Percentiles rank a stretch among this genome's conserved stretches.
phyloP scores from a whole-genome alignment of 2,888 invertebrate species.

The Quadroppia sp. region DNA sequence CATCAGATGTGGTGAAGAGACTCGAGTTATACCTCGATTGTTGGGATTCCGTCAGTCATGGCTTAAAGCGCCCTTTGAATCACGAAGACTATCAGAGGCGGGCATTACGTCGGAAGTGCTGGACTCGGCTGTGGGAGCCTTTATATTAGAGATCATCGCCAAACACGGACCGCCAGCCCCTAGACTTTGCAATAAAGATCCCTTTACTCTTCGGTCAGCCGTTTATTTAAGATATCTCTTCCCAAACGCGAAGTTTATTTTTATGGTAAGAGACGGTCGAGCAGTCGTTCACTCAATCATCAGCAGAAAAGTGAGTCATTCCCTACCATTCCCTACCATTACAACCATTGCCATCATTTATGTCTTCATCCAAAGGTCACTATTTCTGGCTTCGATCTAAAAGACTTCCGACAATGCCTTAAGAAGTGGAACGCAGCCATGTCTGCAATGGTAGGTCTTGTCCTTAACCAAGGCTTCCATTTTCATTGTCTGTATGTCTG shows the following conservation, averaged over 20 bases:
- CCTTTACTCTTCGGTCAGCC: constrained; percentile 94
- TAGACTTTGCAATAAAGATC: constrained; percentile 97
- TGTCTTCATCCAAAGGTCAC: constrained; percentile 59
- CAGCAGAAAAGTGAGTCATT: constrained; percentile 69
- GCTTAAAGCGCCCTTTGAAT: constrained; percentile 89
- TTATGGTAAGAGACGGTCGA: constrained; percentile 96
- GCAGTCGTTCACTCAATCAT: constrained; percentile 99
- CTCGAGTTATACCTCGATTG: constrained; percentile 90
- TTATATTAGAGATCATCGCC: constrained; percentile 88
- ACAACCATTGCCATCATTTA: constrained; percentile 6
- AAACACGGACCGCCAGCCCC: constrained; percentile 93
- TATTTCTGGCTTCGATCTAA: constrained; percentile 90
- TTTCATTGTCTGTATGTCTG: background rate
- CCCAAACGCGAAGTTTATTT: constrained; percentile 94
- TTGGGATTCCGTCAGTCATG: constrained; percentile 92
- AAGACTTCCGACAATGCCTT: constrained; percentile 88
- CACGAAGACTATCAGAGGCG: constrained; percentile 81
- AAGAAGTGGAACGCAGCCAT: constrained; percentile 95
- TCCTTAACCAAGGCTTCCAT: background rate
- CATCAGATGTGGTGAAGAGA: constrained; percentile 95
- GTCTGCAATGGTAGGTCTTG: constrained; percentile 66
- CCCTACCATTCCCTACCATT: background rate
- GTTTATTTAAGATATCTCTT: constrained; percentile 89
- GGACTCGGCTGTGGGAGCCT: constrained; percentile 92
- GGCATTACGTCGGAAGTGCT: constrained; percentile 85